Evolutionary conservation across 2,113 vertebrate genomes (phyloP).

Genomic region (Mastomys coucha): DNA sequence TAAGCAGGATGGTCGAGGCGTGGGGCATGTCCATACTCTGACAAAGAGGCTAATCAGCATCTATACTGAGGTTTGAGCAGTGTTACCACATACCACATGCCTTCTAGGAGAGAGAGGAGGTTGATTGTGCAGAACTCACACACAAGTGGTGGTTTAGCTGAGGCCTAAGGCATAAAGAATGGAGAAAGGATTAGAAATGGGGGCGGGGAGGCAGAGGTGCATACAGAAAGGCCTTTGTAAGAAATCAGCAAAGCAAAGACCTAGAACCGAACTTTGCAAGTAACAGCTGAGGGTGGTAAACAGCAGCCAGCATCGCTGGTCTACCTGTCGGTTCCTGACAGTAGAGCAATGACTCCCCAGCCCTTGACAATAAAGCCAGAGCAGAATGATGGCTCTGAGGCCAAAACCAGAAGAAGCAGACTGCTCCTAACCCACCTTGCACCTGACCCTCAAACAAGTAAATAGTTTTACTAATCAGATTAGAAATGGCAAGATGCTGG

Average conservation of each 20-base stretch:
- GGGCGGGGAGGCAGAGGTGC: not conserved
- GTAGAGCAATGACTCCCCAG: not conserved
- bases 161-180: not conserved
- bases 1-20: constrained; percentile 74
- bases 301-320: not conserved
- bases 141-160: not conserved
- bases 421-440: not conserved
- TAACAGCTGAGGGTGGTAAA: not conserved
- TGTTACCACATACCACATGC: constrained; percentile 9
- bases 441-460: not conserved
- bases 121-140: not conserved
- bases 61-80: constrained; percentile 58
- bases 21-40: constrained; percentile 64
- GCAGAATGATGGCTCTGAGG: not conserved
- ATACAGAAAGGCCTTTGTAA: not conserved
- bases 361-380: not conserved
- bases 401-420: not conserved
- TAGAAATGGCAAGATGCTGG: not conserved
- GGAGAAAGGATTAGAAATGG: not conserved
- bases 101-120: constrained; percentile 45
- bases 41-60: constrained; percentile 75
- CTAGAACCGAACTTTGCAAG: not conserved
- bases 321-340: not conserved
- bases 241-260: constrained; percentile 9
- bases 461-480: not conserved